These are phyloP conservation scores for Trichopoda pennipes DNA, from an alignment of 2,888 invertebrate genomes.

Conservation along the genomic window DNA sequence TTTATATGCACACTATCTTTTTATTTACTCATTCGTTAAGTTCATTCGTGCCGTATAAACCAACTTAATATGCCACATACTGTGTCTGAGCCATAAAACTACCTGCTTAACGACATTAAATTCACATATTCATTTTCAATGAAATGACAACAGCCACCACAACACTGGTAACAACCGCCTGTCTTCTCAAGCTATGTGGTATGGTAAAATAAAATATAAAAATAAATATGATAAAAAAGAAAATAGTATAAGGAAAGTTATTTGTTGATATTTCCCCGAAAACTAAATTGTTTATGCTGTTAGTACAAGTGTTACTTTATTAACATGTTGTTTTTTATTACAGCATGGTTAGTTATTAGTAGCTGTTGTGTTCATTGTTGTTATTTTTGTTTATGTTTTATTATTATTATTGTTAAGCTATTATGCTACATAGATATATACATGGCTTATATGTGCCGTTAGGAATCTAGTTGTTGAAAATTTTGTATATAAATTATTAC, in stretches of 20 bases:
- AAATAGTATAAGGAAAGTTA: slow-evolving; percentile 43
- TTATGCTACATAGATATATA: neutral
- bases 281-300: slow-evolving; percentile 63
- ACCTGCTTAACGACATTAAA: slow-evolving; percentile 35
- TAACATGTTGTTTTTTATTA: slow-evolving; percentile 51
- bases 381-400: neutral
- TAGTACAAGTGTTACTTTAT: slow-evolving; percentile 61
- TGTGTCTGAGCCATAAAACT: slow-evolving; percentile 30
- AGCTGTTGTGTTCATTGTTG: neutral
- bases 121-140: neutral
- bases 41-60: neutral
- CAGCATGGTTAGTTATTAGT: slow-evolving; percentile 2
- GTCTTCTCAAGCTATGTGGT: neutral
- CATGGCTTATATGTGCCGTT: neutral
- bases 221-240: slow-evolving; percentile 4
- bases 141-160: neutral
- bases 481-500: neutral
- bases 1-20: neutral
- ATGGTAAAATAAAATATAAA: neutral
- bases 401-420: slow-evolving; percentile 41
- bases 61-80: neutral
- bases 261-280: slow-evolving; percentile 61
- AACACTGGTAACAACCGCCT: neutral
- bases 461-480: neutral
- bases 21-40: neutral